A percentile compares a stretch with the other conserved stretches of the same genome.
These are phyloP conservation scores for Caenorhabditis sp. DNA, from an alignment of 2,888 invertebrate genomes.

Conservation along the genomic window DNA sequence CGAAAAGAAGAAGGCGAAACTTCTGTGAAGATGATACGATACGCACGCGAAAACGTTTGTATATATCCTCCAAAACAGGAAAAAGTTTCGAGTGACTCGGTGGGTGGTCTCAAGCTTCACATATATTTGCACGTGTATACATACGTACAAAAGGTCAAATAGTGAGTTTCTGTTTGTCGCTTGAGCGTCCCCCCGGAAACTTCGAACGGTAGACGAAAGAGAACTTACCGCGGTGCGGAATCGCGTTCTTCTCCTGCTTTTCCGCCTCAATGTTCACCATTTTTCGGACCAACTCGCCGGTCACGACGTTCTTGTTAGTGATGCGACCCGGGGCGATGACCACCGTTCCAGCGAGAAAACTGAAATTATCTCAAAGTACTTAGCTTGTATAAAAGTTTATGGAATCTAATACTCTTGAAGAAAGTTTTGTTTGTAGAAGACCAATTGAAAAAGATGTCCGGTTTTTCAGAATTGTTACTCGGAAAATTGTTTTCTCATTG, in stretches of 20 bases:
- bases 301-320: conserved; percentile 90
- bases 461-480: no score
- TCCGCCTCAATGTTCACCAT: conserved; percentile 54
- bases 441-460: no score
- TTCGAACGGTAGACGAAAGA: not conserved
- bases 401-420: no score
- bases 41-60: not conserved
- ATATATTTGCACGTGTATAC: not conserved
- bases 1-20: not conserved
- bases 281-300: conserved; percentile 67
- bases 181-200: not conserved
- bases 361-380: no score
- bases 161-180: not conserved
- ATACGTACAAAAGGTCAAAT: conserved; percentile 4
- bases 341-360: conserved; percentile 93
- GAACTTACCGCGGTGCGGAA: conserved; percentile 1
- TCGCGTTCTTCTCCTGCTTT: conserved; percentile 14
- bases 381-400: no score
- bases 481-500: no score
- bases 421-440: no score
- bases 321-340: conserved; percentile 97
- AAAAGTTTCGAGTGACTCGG: not conserved
- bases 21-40: not conserved
- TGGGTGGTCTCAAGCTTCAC: not conserved
- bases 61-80: not conserved